Conservation (phyloP, 2,888 invertebrate species). For the Xylota sylvarum region DNA sequence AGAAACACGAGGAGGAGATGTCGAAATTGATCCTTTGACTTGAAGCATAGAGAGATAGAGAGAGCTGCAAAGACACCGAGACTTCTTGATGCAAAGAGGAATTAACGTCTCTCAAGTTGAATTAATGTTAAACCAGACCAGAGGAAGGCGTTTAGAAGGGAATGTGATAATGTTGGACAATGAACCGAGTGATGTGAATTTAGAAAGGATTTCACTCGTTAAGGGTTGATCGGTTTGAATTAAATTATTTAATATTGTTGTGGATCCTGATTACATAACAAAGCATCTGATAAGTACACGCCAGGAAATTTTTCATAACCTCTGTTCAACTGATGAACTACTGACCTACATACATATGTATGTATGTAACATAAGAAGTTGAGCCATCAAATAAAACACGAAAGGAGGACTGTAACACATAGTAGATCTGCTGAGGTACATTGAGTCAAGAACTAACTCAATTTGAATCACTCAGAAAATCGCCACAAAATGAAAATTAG, state of each 20-base stretch:
- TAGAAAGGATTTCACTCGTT: neutral
- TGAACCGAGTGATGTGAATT: neutral
- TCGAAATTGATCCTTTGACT: conserved; percentile 20
- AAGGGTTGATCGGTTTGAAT: neutral
- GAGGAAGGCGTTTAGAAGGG: neutral
- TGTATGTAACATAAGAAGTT: too few relatives aligned
- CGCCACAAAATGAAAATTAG: too few relatives aligned
- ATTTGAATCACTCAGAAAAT: too few relatives aligned
- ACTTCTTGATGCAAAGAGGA: conserved; percentile 20
- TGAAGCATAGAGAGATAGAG: neutral
- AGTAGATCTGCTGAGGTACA: too few relatives aligned
- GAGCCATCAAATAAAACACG: too few relatives aligned
- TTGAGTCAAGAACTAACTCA: too few relatives aligned
- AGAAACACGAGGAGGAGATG: neutral
- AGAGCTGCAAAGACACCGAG: neutral
- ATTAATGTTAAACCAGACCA: conserved; percentile 6
- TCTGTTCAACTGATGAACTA: too few relatives aligned
- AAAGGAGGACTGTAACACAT: too few relatives aligned
- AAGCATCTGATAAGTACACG: too few relatives aligned
- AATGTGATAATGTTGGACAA: conserved; percentile 17
- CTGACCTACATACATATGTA: too few relatives aligned
- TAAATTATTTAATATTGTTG: neutral
- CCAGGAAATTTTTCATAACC: too few relatives aligned
- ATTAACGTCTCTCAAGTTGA: conserved; percentile 35
- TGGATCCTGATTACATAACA: too few relatives aligned